Evolutionary conservation across 37 sponge, comb jelly and placozoan species (phyloP).

Genomic region (Chondrilla cf. caribensis): DNA sequence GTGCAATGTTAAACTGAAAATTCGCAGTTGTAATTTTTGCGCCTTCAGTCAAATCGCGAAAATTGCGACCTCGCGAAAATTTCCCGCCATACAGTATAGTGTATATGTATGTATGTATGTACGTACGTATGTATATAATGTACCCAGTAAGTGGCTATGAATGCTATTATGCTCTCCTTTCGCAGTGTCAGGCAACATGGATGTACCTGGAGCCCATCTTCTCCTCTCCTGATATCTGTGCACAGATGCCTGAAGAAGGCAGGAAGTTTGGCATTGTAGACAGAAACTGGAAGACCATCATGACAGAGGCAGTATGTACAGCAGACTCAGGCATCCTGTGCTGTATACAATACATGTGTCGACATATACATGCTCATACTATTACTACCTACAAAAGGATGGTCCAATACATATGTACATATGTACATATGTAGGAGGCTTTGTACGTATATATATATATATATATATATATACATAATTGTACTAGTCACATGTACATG

Average conservation of each 20-base stretch:
- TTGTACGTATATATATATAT: background rate
- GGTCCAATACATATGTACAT: background rate
- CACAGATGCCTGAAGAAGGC: conserved; percentile 99
- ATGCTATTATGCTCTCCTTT: background rate
- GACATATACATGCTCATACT: background rate
- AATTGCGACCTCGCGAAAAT: no score
- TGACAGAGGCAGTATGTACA: conserved; percentile 77
- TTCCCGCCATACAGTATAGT: no score
- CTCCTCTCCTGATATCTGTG: conserved; percentile 94
- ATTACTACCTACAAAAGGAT: background rate
- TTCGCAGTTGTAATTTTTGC: no score
- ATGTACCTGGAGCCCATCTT: conserved; percentile 98
- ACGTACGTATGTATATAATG: conserved; percentile 2
- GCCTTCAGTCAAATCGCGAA: no score
- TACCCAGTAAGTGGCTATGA: background rate
- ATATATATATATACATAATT: no score
- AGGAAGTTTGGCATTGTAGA: conserved; percentile 96
- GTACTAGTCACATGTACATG: no score
- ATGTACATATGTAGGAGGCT: no score
- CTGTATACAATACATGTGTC: background rate
- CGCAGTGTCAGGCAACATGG: conserved; percentile 91
- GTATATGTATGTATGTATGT: conserved; percentile 29
- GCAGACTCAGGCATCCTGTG: background rate
- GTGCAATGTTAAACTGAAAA: no score
- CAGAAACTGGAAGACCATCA: conserved; percentile 84